Evolutionary conservation across 2,113 vertebrate genomes (phyloP), one percentile per base, ranked within the genome.

Genomic region (Todiramphus saurophagus): DNA sequence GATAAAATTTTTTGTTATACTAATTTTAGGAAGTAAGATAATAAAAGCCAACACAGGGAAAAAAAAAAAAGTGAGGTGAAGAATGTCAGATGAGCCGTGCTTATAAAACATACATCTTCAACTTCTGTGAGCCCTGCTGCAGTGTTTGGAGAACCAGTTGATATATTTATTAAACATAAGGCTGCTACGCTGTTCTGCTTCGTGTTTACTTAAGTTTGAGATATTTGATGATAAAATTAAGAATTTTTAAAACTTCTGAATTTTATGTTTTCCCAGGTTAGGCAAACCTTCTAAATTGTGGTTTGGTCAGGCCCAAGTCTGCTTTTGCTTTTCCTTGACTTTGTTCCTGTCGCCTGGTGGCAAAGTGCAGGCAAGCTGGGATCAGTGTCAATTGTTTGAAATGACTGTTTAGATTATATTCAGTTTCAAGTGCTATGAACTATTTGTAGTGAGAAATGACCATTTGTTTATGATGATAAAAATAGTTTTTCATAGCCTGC

Each of bases 401-500:
- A 86, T 78, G 37, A 46, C 63, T 96, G 87, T 97, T 96, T 96
- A 83, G 92, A 87, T 97, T 75, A 19, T 59, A 53, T 87, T 95
- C 24, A 8, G 41, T 97, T 96, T 95, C 73, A 79, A 41, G 78
- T 66, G 9, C 51, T 70, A 39, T 11, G 79, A 87, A 91, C 53
- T 94, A 20, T 63, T 72, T 62, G 88, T 85, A 89, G 93, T 88
- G 95, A 97, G 96, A 93, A 96, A 96, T 51, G 58, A 91, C 66
- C 89, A 30, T 91, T 98, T 95, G 83, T 94, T 97, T 92, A 68
- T 35, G 18, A 56, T 72, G 94, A 90, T 97, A 87, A 97, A 97
- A 96, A 92, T 79, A 96, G 89, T 87, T 95, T 98, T 97, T 96
- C 79, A 9, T 68, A 79, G 89, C 74, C 70, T 43, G 68, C 46